phyloP scores from a whole-genome alignment of 2,888 invertebrate genomes.

The Philonicus albiceps region DNA sequence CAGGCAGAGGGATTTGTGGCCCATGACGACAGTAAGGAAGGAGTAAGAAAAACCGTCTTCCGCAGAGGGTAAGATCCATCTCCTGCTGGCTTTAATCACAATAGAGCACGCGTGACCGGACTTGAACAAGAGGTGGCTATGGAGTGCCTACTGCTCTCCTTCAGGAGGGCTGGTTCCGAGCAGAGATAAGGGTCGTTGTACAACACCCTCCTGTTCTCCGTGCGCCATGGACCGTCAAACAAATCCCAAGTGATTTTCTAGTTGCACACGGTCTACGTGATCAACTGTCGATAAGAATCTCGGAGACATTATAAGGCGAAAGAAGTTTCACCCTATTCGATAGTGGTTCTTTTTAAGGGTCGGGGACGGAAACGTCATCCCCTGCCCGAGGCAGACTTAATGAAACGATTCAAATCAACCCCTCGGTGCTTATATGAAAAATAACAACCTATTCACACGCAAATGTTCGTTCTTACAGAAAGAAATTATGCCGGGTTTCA shows the following conservation, averaged over 20 bases:
- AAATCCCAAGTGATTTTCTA: background rate
- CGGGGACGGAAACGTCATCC: background rate
- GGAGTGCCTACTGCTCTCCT: background rate
- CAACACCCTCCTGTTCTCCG: background rate
- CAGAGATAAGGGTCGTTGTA: slow-evolving; percentile 18
- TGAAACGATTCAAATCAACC: slow-evolving; percentile 35
- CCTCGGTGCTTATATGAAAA: slow-evolving; percentile 9
- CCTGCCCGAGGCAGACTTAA: slow-evolving; percentile 15
- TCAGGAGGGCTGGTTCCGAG: background rate
- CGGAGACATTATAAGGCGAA: slow-evolving; percentile 24
- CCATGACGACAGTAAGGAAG: background rate
- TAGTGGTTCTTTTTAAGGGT: background rate
- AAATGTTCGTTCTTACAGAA: background rate
- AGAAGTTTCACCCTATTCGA: background rate
- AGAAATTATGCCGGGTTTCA: background rate
- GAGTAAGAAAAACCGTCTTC: background rate
- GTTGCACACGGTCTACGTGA: slow-evolving; percentile 12
- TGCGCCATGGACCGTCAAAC: background rate
- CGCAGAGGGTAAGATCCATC: slow-evolving; percentile 16
- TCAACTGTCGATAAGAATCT: slow-evolving; percentile 27
- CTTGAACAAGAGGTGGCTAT: slow-evolving; percentile 19
- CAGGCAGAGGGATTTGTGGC: background rate
- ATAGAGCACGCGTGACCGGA: slow-evolving; percentile 38
- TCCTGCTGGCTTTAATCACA: slow-evolving; percentile 36
- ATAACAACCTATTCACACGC: slow-evolving; percentile 37